These are phyloP conservation scores for Myanophis thanlyinensis DNA, from an alignment of 2,113 vertebrate genomes.

Conservation along the genomic window DNA sequence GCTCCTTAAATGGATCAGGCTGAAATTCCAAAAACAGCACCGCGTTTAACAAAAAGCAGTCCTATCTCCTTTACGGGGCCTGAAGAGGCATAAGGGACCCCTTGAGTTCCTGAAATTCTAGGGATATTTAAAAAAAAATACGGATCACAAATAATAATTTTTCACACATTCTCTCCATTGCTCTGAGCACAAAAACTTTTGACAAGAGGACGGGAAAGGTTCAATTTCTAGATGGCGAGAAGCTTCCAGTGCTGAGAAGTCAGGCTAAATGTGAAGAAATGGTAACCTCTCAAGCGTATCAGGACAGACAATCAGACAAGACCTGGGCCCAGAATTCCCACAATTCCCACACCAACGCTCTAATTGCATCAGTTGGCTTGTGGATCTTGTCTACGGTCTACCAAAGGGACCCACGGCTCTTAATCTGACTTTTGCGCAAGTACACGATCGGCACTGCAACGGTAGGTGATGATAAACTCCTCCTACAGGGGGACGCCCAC, in stretches of 20 bases:
- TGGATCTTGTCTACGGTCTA: background rate
- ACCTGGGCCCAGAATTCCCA: too few species aligned
- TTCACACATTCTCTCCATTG: background rate
- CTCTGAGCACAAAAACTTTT: background rate
- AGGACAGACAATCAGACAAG: too few species aligned
- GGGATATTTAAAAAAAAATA: background rate
- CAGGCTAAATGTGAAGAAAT: background rate
- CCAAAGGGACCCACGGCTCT: too few species aligned
- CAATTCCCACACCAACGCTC: too few species aligned
- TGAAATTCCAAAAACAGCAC: background rate
- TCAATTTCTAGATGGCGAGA: background rate
- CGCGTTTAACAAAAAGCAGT: background rate
- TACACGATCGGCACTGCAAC: background rate
- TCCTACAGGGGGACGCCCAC: background rate
- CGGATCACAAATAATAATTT: background rate
- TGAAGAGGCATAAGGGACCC: background rate
- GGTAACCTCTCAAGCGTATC: background rate
- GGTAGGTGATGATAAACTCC: background rate
- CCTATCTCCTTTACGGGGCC: background rate
- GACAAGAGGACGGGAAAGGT: background rate
- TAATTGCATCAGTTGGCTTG: background rate
- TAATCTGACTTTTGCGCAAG: too few species aligned
- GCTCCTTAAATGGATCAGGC: background rate
- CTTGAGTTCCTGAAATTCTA: background rate
- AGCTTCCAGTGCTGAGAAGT: background rate